Evolutionary conservation across 2,113 vertebrate genomes (phyloP), one percentile per base, ranked within the genome.

Genomic region (Epinephelus cyanopodus): DNA sequence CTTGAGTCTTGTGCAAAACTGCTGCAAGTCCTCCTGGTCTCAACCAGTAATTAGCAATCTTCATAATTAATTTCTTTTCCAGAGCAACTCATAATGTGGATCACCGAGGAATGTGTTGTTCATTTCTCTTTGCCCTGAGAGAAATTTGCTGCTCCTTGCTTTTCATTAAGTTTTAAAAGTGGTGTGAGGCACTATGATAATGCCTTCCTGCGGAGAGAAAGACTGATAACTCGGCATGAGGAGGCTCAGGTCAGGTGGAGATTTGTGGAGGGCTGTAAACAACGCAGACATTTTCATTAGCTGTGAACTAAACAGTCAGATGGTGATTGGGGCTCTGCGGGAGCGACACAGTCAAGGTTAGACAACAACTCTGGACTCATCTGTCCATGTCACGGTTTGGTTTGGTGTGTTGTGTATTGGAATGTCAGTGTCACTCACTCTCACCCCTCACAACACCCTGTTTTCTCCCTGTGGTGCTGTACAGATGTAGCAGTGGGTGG

Each of bases 221-320:
- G 63, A 74, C 42, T 23, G 75, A 83, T 83, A 86, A 72, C 77
- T 56, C 67, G 68, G 79, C 27, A 19, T 75, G 89, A 58, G 75
- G 69, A 29, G 68, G 72, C 73, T 84, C 67, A 0, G 81, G 81
- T 87, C 77, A 77, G 68, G 80, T 68, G 79, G 65, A 84, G 89
- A 91, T 90, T 90, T 90, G 87, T 90, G 78, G 77, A 57, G 11
- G 58, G 84, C 50, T 86, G 84, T 92, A 87, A 92, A 93, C 84
- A 89, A 81, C 54, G 0, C 4, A 0, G 69, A 89, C 74, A 4
- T 89, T 92, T 93, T 92, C 89, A 93, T 93, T 91, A 91, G 76
- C 77, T 67, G 76, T 70, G 75, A 81, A 83, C 83, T 92, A 85
- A 93, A 92, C 87, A 91, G 89, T 91, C 83, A 88, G 85, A 17